Percentiles rank a stretch among this genome's conserved stretches.
These are phyloP conservation scores for Paedocypris micromegethes DNA, from an alignment of 2,797 vertebrate genomes.

Conservation along the genomic window DNA sequence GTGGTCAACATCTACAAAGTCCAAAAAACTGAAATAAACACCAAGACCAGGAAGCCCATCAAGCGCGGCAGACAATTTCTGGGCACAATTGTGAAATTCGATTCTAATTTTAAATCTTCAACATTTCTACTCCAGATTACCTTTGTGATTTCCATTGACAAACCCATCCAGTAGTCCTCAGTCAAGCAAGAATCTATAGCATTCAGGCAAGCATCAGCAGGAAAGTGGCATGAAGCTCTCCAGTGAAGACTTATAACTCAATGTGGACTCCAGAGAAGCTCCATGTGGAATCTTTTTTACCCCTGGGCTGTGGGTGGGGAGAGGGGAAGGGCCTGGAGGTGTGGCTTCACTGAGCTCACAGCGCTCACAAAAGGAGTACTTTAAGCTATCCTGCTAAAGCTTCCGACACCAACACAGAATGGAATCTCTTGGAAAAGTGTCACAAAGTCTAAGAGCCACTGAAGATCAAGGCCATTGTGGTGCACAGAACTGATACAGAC, in stretches of 20 bases:
- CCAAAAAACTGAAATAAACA: neutral
- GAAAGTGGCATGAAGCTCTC: neutral
- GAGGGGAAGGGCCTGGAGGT: slow-evolving; percentile 25
- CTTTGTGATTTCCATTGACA: slow-evolving; percentile 18
- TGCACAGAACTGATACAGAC: slow-evolving; percentile 48
- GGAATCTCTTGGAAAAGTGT: too few relatives aligned
- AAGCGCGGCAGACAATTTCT: too few relatives aligned
- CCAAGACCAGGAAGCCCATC: neutral
- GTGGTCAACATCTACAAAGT: slow-evolving; percentile 12
- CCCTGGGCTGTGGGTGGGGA: slow-evolving; percentile 1
- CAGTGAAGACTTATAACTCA: slow-evolving; percentile 4
- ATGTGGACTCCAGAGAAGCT: neutral
- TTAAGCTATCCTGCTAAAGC: neutral
- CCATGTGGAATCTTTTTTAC: slow-evolving; percentile 21
- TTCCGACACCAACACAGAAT: neutral
- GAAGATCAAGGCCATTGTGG: neutral
- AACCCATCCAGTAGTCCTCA: neutral
- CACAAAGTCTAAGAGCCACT: neutral
- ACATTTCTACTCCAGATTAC: slow-evolving; percentile 5
- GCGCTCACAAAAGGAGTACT: neutral
- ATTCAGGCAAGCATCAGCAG: slow-evolving; percentile 15
- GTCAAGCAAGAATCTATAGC: slow-evolving; percentile 1
- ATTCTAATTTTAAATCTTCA: neutral
- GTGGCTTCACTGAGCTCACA: slow-evolving; percentile 14
- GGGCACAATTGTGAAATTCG: too few relatives aligned